Evolutionary conservation across 2,113 vertebrate species (phyloP).

Genomic region (Elaphurus davidianus): DNA sequence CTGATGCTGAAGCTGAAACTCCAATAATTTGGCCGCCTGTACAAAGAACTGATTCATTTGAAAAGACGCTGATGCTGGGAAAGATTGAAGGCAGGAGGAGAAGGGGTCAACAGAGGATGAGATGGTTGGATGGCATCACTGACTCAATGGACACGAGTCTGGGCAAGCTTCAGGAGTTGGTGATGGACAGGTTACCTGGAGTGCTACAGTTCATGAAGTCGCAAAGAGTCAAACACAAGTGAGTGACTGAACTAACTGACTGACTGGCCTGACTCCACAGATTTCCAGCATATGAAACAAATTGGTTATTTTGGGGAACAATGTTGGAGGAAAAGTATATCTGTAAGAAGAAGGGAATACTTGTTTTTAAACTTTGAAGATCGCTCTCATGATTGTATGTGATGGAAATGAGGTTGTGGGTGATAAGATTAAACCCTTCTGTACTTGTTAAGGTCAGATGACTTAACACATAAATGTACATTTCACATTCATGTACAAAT

Average conservation of each 20-base stretch:
- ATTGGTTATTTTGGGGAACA: not conserved
- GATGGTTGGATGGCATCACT: not conserved
- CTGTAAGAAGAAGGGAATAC: not conserved
- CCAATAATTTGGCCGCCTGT: not conserved
- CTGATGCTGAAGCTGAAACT: not conserved
- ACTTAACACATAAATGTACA: not conserved
- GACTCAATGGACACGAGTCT: not conserved
- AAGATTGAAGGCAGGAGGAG: not conserved
- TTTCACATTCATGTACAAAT: not conserved
- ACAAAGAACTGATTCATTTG: not conserved
- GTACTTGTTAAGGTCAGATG: not conserved
- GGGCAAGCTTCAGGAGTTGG: not conserved
- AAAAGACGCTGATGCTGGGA: not conserved
- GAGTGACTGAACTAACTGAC: not conserved
- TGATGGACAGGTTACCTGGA: not conserved
- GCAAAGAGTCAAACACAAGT: not conserved
- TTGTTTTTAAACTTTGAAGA: not conserved
- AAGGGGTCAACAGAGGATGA: not conserved
- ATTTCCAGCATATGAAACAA: not conserved
- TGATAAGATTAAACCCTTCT: not conserved
- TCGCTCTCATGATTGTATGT: not conserved
- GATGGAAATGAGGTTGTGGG: not conserved
- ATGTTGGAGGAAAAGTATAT: not conserved
- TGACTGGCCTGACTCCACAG: not conserved
- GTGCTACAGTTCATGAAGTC: not conserved